These are phyloP conservation scores for Agrotis puta DNA, from an alignment of 2,888 invertebrate genomes.

Conservation along the genomic window DNA sequence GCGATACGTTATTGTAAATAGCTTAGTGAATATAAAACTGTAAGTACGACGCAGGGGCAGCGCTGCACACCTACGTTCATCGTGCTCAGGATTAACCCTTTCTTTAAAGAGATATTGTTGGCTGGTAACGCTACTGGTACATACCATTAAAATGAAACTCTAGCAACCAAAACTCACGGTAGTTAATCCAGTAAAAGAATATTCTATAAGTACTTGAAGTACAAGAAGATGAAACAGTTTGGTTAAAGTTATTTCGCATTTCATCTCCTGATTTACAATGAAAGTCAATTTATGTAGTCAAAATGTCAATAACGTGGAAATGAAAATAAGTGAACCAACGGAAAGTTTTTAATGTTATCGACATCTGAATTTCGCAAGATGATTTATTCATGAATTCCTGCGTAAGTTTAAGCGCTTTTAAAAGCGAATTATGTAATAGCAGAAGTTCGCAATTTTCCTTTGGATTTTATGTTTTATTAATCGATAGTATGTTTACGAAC, in stretches of 20 bases:
- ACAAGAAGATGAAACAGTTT: not conserved
- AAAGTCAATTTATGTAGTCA: not conserved
- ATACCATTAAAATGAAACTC: no score
- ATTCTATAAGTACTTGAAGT: not conserved
- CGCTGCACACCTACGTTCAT: no score
- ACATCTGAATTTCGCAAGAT: not conserved
- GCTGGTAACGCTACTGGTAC: not conserved
- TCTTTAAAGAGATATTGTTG: not conserved
- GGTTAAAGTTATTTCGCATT: not conserved
- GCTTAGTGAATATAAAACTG: no score
- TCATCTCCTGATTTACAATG: not conserved
- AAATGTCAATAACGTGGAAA: not conserved
- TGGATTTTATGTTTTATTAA: not conserved
- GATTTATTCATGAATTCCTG: conserved; percentile 28
- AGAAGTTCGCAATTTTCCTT: conserved; percentile 3
- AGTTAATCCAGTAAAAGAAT: not conserved
- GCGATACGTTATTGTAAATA: no score
- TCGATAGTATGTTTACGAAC: not conserved
- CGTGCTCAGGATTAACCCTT: no score
- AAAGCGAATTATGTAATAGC: conserved; percentile 1
- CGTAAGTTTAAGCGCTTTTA: conserved; percentile 4
- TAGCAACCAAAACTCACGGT: not conserved
- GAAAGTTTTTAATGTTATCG: conserved; percentile 16
- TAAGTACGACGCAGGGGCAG: no score
- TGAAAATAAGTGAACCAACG: not conserved